phyloP scores from a whole-genome alignment of 2,888 invertebrate species.

The Ligdia adustata region DNA sequence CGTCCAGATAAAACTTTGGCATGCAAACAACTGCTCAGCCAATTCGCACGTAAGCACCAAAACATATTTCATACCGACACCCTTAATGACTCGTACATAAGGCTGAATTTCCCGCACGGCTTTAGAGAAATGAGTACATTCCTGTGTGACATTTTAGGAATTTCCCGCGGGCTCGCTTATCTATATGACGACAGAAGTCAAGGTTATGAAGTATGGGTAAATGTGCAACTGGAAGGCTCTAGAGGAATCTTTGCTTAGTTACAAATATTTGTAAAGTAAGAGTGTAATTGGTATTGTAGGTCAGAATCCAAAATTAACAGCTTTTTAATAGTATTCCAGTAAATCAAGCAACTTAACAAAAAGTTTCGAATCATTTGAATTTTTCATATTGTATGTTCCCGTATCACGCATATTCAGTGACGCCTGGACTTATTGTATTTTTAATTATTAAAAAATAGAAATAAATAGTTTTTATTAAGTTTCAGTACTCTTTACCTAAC shows the following conservation, averaged over 20 bases:
- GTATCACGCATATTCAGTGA: too few relatives aligned
- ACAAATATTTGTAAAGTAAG: too few relatives aligned
- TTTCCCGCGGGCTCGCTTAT: conserved; percentile 21
- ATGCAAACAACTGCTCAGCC: conserved; percentile 10
- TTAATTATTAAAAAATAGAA: too few relatives aligned
- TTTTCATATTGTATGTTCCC: too few relatives aligned
- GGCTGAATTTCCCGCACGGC: conserved; percentile 3
- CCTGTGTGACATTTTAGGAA: conserved; percentile 10
- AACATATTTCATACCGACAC: background rate
- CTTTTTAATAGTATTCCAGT: too few relatives aligned
- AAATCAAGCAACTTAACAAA: too few relatives aligned
- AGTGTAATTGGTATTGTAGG: too few relatives aligned
- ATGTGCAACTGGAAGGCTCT: conserved; percentile 13
- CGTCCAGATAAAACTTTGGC: conserved; percentile 17
- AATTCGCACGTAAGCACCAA: background rate
- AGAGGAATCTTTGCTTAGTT: conserved; percentile 15
- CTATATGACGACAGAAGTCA: conserved; percentile 14
- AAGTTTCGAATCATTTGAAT: too few relatives aligned
- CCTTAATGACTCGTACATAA: background rate
- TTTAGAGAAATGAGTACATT: conserved; percentile 3
- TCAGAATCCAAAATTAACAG: too few relatives aligned
- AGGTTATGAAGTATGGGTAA: conserved; percentile 22
- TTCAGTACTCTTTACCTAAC: too few relatives aligned
- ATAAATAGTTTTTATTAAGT: too few relatives aligned
- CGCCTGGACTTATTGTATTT: too few relatives aligned